phyloP scores from a whole-genome alignment of 1,140 invertebrate genomes.

The Gyrodactylus bullatarudis region DNA sequence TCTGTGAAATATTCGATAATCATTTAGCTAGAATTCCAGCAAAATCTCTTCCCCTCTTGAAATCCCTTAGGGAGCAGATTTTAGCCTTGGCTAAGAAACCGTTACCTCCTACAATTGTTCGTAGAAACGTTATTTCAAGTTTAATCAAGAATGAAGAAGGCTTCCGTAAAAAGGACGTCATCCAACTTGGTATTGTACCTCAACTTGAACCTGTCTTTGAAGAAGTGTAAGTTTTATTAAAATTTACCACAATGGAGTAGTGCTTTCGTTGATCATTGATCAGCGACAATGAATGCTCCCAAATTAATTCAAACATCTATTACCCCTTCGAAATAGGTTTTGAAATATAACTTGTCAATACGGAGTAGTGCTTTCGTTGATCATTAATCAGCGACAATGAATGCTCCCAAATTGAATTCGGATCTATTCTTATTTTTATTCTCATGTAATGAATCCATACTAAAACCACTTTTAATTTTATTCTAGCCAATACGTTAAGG shows the following conservation, averaged over 20 bases:
- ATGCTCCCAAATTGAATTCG: no score
- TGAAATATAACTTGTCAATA: no score
- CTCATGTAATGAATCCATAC: no score
- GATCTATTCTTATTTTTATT: no score
- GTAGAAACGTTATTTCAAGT: neutral
- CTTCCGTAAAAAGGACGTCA: neutral
- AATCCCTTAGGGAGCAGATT: neutral
- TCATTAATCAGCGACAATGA: no score
- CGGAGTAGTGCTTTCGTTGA: no score
- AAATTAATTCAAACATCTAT: no score
- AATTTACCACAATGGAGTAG: no score
- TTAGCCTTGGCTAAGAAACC: neutral
- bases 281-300: no score
- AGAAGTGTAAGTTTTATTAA: neutral
- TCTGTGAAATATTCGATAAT: neutral
- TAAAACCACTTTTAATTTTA: no score
- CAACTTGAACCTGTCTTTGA: neutral
- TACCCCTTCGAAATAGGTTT: no score
- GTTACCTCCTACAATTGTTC: neutral
- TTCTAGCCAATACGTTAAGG: neutral
- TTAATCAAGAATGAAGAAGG: neutral
- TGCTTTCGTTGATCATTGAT: no score
- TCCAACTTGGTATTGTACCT: neutral
- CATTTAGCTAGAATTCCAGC: neutral
- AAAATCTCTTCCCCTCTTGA: neutral